Evolutionary conservation across 2,797 vertebrate species (phyloP), one percentile per base, ranked within the genome.

Genomic region (Bradypodion ventrale): DNA sequence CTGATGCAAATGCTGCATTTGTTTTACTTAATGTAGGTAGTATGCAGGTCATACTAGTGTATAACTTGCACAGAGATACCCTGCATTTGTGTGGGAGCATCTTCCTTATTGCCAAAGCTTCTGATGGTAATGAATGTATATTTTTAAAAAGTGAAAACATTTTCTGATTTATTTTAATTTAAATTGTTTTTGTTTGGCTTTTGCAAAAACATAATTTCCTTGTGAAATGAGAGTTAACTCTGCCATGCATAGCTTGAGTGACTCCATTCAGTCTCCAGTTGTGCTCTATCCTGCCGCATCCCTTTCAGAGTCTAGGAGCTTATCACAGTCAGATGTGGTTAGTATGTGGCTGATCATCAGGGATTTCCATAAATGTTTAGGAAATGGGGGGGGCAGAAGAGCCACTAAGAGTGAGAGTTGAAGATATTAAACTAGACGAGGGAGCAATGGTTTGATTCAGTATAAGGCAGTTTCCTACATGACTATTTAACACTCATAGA

Each of bases 1-100:
- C 78, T 96, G 90, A 94, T 78, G 85, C 78, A 59, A 85, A 87
- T 84, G 69, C 32, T 65, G 40, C 70, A 75, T 49, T 63, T 4
- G 7, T 80, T 89, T 87, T 77, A 85, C 62, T 76, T 35, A 84
- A 21, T 10, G 49, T 49, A 62, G 74, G 78, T 75, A 87, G 75
- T 4, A 0, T 56, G 46, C 75, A 87, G 82, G 85, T 75, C 59
- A 10, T 86, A 84, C 80, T 42, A 44, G 4, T 88, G 19, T 83
- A 29, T 79, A 88, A 83, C 66, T 88, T 87, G 62, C 29, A 19
- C 73, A 83, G 88, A 89, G 81, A 84, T 83, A 80, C 82, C 59
- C 46, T 65, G 73, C 82, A 66, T 9, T 66, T 46, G 0, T 32
- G 46, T 65, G 82, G 85, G 73, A 87, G 66, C 83, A 12, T 85